phyloP scores from a whole-genome alignment of 2,888 invertebrate species.

The Microchrysa polita region DNA sequence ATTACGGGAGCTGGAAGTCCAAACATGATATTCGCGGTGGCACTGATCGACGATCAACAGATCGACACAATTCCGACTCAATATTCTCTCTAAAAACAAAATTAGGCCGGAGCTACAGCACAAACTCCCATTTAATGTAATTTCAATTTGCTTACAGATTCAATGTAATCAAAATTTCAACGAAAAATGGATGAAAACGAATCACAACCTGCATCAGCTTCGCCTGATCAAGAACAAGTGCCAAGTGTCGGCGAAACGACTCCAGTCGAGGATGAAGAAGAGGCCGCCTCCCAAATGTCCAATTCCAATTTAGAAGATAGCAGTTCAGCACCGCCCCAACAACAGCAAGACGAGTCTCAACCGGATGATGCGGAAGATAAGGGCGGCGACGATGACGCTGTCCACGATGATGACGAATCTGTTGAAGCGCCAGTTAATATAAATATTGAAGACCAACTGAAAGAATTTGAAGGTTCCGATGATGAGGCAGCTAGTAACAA shows the following conservation, averaged over 20 bases:
- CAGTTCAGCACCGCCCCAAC: constrained; percentile 16
- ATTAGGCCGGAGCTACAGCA: too few relatives aligned
- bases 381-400: constrained; percentile 31
- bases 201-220: background rate
- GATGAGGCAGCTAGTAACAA: constrained; percentile 46
- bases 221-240: background rate
- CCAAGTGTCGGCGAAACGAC: background rate
- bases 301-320: constrained; percentile 32
- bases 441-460: constrained; percentile 48
- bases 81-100: too few relatives aligned
- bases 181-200: background rate
- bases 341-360: constrained; percentile 46
- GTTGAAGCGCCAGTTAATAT: constrained; percentile 29
- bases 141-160: background rate
- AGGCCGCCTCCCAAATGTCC: constrained; percentile 8
- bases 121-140: background rate
- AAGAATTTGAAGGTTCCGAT: constrained; percentile 51
- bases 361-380: constrained; percentile 45
- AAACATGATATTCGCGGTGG: too few relatives aligned
- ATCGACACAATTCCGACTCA: too few relatives aligned
- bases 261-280: constrained; percentile 6
- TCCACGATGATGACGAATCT: constrained; percentile 46
- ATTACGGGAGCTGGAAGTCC: too few relatives aligned
- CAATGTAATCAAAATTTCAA: background rate
- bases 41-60: too few relatives aligned